phyloP scores from a whole-genome alignment of 2,888 invertebrate species.

The Tenthredo scrophulariae region DNA sequence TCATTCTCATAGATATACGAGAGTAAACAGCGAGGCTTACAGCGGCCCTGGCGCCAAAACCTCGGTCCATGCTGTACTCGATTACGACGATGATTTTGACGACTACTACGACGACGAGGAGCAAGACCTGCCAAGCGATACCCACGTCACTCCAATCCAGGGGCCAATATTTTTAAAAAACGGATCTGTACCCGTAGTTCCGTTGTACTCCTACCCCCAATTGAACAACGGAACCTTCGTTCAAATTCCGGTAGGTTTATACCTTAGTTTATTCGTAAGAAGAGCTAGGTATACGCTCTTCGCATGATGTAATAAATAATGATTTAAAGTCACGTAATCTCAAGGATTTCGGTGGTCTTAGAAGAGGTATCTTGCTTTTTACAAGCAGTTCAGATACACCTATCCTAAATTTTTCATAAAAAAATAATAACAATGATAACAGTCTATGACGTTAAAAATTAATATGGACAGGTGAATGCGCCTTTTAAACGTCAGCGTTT shows the following conservation, averaged over 20 bases:
- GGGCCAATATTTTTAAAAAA: slow-evolving; percentile 93
- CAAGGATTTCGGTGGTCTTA: slow-evolving; percentile 29
- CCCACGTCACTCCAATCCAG: slow-evolving; percentile 90
- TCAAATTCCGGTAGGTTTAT: slow-evolving; percentile 91
- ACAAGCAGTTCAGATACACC: neutral
- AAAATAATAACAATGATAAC: neutral
- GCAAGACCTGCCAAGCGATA: slow-evolving; percentile 74
- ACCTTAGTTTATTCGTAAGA: neutral
- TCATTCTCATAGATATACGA: slow-evolving; percentile 70
- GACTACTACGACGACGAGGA: slow-evolving; percentile 82
- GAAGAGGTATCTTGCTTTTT: slow-evolving; percentile 5
- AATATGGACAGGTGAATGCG: slow-evolving; percentile 1
- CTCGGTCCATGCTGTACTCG: slow-evolving; percentile 86
- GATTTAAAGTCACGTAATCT: slow-evolving; percentile 26
- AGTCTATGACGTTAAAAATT: neutral
- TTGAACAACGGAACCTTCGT: slow-evolving; percentile 92
- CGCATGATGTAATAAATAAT: slow-evolving; percentile 22
- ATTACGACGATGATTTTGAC: slow-evolving; percentile 85
- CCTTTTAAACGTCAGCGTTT: slow-evolving; percentile 3
- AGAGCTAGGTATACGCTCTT: neutral
- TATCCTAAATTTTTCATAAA: neutral
- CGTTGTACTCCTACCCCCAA: slow-evolving; percentile 91
- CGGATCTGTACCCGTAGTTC: slow-evolving; percentile 92
- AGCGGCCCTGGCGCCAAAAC: slow-evolving; percentile 79
- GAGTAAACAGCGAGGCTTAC: slow-evolving; percentile 72